Conservation (phyloP, 2,113 vertebrate genomes). For the Urocynchramus pylzowi region DNA sequence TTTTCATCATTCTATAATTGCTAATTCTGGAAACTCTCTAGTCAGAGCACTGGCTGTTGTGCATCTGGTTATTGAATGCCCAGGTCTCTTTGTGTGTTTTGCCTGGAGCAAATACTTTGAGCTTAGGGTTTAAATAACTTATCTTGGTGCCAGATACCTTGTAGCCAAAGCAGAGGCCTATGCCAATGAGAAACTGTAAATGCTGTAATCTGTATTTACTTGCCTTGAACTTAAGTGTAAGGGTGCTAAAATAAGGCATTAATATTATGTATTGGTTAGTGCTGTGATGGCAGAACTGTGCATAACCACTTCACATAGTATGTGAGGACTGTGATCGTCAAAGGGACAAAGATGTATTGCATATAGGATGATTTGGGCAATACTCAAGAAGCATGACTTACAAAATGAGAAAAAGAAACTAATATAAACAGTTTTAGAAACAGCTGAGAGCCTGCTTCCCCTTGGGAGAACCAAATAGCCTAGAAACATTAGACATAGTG, state of each 20-base stretch:
- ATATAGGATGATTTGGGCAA: not conserved
- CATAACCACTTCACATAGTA: not conserved
- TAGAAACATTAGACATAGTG: not conserved
- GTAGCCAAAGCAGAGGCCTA: not conserved
- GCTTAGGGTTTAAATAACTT: not conserved
- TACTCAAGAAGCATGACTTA: not conserved
- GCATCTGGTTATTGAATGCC: not conserved
- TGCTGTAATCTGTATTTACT: not conserved
- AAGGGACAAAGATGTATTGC: not conserved
- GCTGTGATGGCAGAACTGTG: not conserved
- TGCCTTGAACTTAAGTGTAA: not conserved
- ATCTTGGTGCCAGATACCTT: not conserved
- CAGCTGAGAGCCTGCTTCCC: not conserved
- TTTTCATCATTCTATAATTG: not conserved
- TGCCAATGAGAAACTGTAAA: not conserved
- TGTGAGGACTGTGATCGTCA: not conserved
- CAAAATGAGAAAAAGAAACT: not conserved
- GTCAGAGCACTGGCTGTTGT: not conserved
- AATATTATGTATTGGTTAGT: not conserved
- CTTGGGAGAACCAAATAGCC: not conserved
- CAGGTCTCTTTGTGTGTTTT: not conserved
- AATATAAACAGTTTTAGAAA: not conserved
- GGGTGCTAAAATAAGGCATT: not conserved
- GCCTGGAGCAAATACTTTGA: not conserved
- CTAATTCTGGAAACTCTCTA: not conserved